Evolutionary conservation across 1,140 invertebrate genomes (phyloP).

Genomic region (Dreissena rostriformis): DNA sequence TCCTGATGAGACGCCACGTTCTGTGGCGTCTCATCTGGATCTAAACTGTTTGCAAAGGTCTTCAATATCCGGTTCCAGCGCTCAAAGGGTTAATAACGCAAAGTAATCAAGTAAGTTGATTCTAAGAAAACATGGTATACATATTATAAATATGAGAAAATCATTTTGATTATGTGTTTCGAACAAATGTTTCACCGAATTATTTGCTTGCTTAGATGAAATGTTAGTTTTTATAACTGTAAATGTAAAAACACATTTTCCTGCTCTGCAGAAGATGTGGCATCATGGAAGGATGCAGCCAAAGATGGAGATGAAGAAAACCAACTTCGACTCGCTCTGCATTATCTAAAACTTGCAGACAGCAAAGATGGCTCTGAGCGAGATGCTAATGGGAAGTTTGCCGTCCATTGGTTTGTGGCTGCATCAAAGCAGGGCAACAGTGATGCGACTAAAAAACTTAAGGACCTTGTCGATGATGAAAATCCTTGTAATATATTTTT

Average conservation of each 20-base stretch:
- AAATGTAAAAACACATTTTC: neutral
- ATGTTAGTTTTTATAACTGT: neutral
- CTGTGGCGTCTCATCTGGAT: too few species aligned
- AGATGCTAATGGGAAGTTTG: slow-evolving; percentile 85
- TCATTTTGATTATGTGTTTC: neutral
- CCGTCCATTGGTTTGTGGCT: slow-evolving; percentile 93
- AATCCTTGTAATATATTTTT: neutral
- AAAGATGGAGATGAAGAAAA: slow-evolving; percentile 70
- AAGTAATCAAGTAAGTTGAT: neutral
- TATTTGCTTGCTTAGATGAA: neutral
- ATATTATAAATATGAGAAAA: neutral
- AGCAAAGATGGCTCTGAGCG: slow-evolving; percentile 55
- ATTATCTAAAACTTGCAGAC: slow-evolving; percentile 73
- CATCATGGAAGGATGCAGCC: slow-evolving; percentile 61
- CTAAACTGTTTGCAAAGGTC: too few species aligned
- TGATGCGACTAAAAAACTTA: slow-evolving; percentile 90
- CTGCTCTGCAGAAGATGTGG: slow-evolving; percentile 27
- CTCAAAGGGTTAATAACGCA: too few species aligned
- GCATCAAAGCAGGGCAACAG: slow-evolving; percentile 94
- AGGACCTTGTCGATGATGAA: slow-evolving; percentile 86
- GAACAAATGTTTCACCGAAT: neutral
- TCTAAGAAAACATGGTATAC: neutral
- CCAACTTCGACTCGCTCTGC: slow-evolving; percentile 67
- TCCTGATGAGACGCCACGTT: too few species aligned
- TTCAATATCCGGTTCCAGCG: too few species aligned